Conservation (phyloP, 1,140 invertebrate genomes). For the Bombus vancouverensis region DNA sequence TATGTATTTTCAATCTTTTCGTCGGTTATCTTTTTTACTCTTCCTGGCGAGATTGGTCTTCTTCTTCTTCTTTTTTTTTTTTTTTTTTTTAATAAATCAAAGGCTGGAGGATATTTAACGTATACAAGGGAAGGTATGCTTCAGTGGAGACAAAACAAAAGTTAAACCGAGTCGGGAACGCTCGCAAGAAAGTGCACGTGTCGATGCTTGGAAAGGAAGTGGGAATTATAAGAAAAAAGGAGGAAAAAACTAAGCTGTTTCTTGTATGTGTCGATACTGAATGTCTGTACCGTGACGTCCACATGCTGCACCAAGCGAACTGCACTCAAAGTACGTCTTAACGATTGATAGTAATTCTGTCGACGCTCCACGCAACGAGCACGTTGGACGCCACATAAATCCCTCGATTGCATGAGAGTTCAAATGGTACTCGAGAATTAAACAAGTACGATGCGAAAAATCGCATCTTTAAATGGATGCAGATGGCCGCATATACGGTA, state of each 20-base stretch:
- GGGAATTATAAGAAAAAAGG: slow-evolving; percentile 45
- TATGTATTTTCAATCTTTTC: neutral
- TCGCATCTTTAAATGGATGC: neutral
- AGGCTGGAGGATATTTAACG: neutral
- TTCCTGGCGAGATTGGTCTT: no score
- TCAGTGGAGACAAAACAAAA: neutral
- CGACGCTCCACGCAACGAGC: neutral
- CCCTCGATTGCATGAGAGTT: slow-evolving; percentile 31
- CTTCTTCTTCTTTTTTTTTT: no score
- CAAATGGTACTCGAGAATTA: neutral
- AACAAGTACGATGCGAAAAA: neutral
- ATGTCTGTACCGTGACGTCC: slow-evolving; percentile 2
- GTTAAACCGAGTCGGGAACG: slow-evolving; percentile 30
- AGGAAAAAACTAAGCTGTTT: slow-evolving; percentile 10
- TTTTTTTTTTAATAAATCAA: neutral
- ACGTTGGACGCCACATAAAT: slow-evolving; percentile 10
- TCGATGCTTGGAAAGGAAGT: slow-evolving; percentile 43
- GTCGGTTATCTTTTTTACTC: no score
- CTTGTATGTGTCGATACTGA: slow-evolving; percentile 20
- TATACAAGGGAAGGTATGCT: neutral
- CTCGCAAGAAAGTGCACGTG: slow-evolving; percentile 52
- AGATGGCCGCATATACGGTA: neutral
- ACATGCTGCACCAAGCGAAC: slow-evolving; percentile 2
- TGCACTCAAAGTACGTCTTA: neutral
- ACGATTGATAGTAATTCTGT: slow-evolving; percentile 22